Percentiles rank a stretch among this genome's conserved stretches.
Evolutionary conservation across 2,797 vertebrate genomes (phyloP).

Genomic region (Premnoplex brunnescens): DNA sequence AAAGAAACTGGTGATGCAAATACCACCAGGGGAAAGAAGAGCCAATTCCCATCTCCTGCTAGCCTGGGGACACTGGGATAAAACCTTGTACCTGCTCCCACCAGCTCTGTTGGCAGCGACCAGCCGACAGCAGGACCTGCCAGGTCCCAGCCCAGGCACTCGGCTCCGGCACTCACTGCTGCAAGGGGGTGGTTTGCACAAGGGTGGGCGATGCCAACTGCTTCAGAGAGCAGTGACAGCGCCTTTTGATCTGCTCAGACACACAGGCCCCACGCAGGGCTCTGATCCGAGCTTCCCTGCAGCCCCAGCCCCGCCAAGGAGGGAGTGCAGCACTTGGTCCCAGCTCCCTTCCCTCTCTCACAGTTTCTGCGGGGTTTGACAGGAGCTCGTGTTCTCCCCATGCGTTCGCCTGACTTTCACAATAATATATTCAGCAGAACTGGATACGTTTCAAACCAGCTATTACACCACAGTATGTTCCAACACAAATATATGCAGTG

Average conservation of each 20-base stretch:
- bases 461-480: conserved; percentile 25
- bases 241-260: neutral
- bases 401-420: neutral
- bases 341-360: neutral
- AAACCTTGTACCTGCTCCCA: rapidly evolving
- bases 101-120: neutral
- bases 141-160: rapidly evolving
- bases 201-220: neutral
- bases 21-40: neutral
- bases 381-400: neutral
- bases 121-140: rapidly evolving
- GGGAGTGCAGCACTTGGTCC: rapidly evolving
- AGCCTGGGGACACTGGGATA: neutral
- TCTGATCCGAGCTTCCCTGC: rapidly evolving
- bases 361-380: neutral
- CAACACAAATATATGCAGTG: conserved; percentile 50
- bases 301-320: neutral
- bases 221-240: rapidly evolving
- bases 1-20: neutral
- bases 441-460: conserved; percentile 36
- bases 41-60: neutral
- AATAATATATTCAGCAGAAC: neutral
- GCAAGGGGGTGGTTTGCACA: rapidly evolving
- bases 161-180: neutral
- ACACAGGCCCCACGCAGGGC: rapidly evolving